phyloP scores from a whole-genome alignment of 1,140 invertebrate genomes.

The Aphidius gifuensis region DNA sequence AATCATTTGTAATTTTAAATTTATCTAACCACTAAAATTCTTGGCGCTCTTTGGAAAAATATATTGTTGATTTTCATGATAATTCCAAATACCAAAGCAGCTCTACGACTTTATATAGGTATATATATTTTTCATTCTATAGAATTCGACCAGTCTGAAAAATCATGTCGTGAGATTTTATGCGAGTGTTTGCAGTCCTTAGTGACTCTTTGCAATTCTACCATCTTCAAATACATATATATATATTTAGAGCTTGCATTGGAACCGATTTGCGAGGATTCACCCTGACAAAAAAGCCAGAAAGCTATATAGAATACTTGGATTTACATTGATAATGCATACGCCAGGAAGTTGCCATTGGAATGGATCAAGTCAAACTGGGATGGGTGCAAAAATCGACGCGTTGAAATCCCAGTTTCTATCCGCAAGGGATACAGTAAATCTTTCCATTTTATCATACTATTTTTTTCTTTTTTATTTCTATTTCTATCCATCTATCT shows the following conservation, averaged over 20 bases:
- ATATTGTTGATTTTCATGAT: too few relatives aligned
- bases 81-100: too few relatives aligned
- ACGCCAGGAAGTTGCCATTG: conserved; percentile 20
- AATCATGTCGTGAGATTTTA: conserved; percentile 33
- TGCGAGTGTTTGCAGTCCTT: conserved; percentile 38
- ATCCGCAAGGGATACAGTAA: background rate
- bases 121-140: too few relatives aligned
- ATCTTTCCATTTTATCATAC: background rate
- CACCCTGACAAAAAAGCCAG: conserved; percentile 38
- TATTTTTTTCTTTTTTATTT: too few relatives aligned
- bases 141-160: too few relatives aligned
- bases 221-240: conserved; percentile 3
- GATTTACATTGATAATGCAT: conserved; percentile 46
- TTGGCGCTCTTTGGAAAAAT: too few relatives aligned
- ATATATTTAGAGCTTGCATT: conserved; percentile 34
- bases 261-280: conserved; percentile 46
- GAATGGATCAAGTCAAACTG: conserved; percentile 24
- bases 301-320: conserved; percentile 12
- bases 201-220: conserved; percentile 24
- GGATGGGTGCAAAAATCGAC: conserved; percentile 15
- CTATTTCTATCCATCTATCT: too few relatives aligned
- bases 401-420: conserved; percentile 10
- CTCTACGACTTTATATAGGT: too few relatives aligned
- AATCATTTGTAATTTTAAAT: too few relatives aligned
- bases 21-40: too few relatives aligned